These are phyloP conservation scores for Nyctibius bracteatus DNA, from an alignment of 2,113 vertebrate genomes.

Conservation along the genomic window DNA sequence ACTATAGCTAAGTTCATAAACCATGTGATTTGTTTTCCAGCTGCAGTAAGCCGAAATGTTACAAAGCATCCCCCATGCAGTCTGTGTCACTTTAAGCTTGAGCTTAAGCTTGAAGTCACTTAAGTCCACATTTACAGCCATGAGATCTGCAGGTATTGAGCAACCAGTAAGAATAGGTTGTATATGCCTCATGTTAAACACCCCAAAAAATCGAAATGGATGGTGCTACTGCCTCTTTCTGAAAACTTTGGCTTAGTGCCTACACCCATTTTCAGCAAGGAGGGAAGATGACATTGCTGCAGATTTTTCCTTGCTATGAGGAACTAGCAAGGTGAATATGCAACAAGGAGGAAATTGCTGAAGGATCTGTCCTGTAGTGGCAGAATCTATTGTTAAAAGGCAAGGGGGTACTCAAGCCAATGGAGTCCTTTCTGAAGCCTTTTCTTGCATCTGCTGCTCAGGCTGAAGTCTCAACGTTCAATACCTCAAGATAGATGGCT, in stretches of 20 bases:
- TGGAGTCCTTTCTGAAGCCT: background rate
- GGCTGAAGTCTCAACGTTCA: rapidly evolving
- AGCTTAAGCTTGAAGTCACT: background rate
- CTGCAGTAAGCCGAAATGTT: background rate
- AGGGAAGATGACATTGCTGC: background rate
- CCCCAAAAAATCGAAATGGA: background rate
- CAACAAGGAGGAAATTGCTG: background rate
- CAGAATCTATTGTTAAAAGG: background rate
- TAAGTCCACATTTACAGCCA: background rate
- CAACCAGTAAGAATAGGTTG: background rate
- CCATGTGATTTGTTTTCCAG: background rate
- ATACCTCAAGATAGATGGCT: background rate
- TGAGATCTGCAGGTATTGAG: background rate
- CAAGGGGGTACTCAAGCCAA: background rate
- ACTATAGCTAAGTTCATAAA: background rate
- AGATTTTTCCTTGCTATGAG: conserved; percentile 12
- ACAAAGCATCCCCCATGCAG: background rate
- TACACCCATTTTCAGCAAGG: background rate
- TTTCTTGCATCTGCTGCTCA: background rate
- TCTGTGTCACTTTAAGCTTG: background rate
- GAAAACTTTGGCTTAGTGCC: conserved; percentile 28
- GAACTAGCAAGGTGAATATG: conserved; percentile 26
- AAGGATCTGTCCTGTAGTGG: background rate
- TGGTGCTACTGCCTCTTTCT: background rate
- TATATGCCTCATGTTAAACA: background rate